Evolutionary conservation across 1,140 invertebrate genomes (phyloP).

Genomic region (Tetramorium parvispinum): DNA sequence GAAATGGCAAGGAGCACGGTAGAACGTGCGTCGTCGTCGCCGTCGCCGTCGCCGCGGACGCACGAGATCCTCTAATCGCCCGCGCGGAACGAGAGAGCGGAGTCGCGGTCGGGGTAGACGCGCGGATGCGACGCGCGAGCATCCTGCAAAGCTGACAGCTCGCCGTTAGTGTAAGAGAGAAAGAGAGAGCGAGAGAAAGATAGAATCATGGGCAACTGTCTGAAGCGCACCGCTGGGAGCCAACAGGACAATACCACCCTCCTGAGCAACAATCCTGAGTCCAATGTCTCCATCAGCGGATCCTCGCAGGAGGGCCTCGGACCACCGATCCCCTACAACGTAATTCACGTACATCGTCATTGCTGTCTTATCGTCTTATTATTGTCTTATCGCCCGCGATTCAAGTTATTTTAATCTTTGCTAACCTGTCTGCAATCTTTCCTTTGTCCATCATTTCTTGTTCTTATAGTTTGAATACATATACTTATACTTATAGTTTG

Average conservation of each 20-base stretch:
- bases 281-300: constrained; percentile 83
- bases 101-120: constrained; percentile 50
- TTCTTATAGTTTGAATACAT: not conserved
- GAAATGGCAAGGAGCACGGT: constrained; percentile 35
- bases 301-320: constrained; percentile 84
- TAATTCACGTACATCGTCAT: constrained; percentile 74
- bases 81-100: not conserved
- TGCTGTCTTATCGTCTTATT: not conserved
- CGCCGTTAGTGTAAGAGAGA: not conserved
- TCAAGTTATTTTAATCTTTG: not conserved
- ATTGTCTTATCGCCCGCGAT: not conserved
- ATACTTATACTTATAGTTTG: too few relatives aligned
- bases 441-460: not conserved
- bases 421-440: not conserved
- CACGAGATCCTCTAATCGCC: not conserved
- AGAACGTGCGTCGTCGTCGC: not conserved
- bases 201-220: constrained; percentile 86
- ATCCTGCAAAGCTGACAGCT: constrained; percentile 38
- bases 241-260: constrained; percentile 87
- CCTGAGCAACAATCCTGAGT: constrained; percentile 84
- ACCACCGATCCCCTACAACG: constrained; percentile 85
- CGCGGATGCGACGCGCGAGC: constrained; percentile 32
- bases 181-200: not conserved
- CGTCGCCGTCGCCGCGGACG: not conserved
- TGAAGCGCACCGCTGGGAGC: constrained; percentile 84